These are phyloP conservation scores for Pampus argenteus DNA, from an alignment of 2,797 vertebrate species.

Conservation along the genomic window DNA sequence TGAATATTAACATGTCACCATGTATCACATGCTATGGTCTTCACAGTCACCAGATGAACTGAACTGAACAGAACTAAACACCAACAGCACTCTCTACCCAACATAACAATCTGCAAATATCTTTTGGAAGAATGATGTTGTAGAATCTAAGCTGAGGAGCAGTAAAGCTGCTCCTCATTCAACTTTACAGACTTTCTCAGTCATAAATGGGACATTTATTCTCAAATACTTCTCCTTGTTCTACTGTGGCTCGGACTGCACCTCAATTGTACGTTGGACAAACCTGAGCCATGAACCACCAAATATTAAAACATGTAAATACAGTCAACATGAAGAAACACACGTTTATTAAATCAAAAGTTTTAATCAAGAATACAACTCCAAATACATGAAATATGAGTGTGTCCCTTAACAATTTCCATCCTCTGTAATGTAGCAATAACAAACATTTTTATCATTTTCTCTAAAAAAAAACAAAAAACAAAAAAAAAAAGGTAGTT, in stretches of 20 bases:
- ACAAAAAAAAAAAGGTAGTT: no score
- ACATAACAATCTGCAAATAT: background rate
- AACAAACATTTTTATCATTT: background rate
- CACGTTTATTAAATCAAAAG: constrained; percentile 10
- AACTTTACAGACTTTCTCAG: no score
- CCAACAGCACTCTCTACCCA: background rate
- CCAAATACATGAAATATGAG: constrained; percentile 5
- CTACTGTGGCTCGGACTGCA: no score
- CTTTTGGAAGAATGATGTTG: no score
- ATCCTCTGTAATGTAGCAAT: background rate
- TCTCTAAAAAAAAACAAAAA: no score
- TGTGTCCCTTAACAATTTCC: background rate
- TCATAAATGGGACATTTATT: no score
- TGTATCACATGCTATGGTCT: background rate
- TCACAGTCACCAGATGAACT: background rate
- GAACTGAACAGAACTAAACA: background rate
- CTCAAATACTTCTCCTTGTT: no score
- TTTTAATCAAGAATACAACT: constrained; percentile 6
- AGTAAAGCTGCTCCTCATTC: background rate
- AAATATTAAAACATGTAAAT: background rate
- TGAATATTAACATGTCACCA: background rate
- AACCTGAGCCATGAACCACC: background rate
- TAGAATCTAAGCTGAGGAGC: background rate
- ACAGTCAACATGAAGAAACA: background rate
- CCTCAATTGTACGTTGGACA: no score